Conservation (phyloP, 2,888 invertebrate species). For the Balanococcus diminutus region DNA sequence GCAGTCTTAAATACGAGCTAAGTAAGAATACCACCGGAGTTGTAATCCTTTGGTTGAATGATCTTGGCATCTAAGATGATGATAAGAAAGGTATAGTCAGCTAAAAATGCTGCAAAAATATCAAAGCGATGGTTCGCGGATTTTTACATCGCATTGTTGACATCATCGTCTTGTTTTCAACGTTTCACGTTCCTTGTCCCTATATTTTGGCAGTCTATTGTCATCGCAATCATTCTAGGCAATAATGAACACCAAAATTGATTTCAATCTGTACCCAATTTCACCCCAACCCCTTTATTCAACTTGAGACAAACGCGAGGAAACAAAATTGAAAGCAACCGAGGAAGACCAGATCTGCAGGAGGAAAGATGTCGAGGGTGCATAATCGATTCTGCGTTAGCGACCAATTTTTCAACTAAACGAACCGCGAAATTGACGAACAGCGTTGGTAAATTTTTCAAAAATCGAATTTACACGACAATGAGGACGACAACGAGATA, state of each 20-base stretch:
- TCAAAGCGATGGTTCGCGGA: neutral
- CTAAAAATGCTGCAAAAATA: no score
- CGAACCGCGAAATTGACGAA: neutral
- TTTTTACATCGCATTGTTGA: neutral
- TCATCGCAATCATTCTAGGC: neutral
- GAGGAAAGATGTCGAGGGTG: neutral
- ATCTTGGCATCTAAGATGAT: neutral
- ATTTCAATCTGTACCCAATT: neutral
- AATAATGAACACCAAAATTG: neutral
- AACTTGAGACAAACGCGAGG: neutral
- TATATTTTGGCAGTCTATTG: neutral
- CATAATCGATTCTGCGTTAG: neutral
- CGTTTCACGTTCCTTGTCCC: neutral
- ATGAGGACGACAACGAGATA: neutral
- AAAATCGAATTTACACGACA: neutral
- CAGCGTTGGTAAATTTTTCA: neutral
- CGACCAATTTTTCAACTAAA: slow-evolving; percentile 1
- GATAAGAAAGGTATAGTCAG: no score
- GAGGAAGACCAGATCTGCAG: no score
- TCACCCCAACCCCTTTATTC: neutral
- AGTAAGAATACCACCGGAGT: no score
- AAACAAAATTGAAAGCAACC: neutral
- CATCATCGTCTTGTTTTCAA: neutral
- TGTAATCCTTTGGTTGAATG: neutral
- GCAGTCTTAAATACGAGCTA: no score